Evolutionary conservation across 2,113 vertebrate genomes (phyloP).

Genomic region (Verasper variegatus): DNA sequence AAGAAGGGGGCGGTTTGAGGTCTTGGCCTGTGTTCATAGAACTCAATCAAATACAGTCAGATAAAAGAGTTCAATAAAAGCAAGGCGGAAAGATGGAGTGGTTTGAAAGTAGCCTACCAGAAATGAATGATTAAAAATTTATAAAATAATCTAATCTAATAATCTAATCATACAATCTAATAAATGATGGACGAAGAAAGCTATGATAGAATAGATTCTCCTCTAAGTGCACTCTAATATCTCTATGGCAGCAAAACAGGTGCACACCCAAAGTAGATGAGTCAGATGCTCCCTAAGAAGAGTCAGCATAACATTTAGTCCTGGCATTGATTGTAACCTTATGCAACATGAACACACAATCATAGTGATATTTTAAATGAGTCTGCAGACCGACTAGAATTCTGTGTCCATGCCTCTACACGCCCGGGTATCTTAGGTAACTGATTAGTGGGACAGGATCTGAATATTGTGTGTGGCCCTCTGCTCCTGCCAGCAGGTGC

Average conservation of each 20-base stretch:
- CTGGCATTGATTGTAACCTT: background rate
- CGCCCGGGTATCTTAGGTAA: background rate
- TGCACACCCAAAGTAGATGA: background rate
- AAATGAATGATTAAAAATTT: background rate
- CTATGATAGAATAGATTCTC: background rate
- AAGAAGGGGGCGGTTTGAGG: background rate
- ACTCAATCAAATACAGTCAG: background rate
- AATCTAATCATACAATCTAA: background rate
- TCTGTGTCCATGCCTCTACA: slow-evolving; percentile 6
- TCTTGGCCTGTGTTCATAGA: background rate
- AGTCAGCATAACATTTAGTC: background rate
- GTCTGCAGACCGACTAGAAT: background rate
- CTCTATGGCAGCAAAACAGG: background rate
- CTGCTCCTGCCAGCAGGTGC: slow-evolving; percentile 8
- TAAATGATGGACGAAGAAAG: background rate
- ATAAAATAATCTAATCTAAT: too few species aligned
- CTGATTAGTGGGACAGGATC: background rate
- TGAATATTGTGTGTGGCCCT: background rate
- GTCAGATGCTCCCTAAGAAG: background rate
- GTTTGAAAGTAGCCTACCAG: background rate
- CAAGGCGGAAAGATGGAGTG: background rate
- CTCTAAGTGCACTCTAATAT: background rate
- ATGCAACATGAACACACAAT: background rate
- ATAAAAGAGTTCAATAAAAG: background rate
- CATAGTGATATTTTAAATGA: background rate